phyloP scores from a whole-genome alignment of 2,113 vertebrate species.

The Pontoporia blainvillei region DNA sequence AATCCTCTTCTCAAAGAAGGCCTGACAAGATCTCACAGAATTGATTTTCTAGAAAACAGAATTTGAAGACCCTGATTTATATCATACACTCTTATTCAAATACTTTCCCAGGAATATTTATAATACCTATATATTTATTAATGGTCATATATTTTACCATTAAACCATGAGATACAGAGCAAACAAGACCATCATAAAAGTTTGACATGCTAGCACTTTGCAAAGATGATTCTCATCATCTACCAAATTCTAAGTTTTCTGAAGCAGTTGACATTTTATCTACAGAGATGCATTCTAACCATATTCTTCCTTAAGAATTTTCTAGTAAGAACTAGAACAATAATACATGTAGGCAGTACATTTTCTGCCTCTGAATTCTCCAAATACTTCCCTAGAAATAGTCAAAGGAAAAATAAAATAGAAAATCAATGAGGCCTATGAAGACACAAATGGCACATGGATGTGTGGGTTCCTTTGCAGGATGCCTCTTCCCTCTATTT shows the following conservation, averaged over 20 bases:
- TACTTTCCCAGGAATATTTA: background rate
- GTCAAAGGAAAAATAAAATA: background rate
- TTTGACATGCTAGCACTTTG: background rate
- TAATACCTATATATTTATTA: background rate
- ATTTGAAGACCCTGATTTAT: background rate
- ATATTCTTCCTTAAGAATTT: background rate
- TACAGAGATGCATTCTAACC: constrained; percentile 20
- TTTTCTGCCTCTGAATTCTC: background rate
- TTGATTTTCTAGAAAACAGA: background rate
- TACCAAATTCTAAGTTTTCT: background rate
- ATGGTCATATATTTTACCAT: background rate
- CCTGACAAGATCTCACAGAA: background rate
- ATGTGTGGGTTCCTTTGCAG: background rate
- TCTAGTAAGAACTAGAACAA: background rate
- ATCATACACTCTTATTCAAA: background rate
- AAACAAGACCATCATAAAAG: background rate
- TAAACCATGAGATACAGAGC: background rate
- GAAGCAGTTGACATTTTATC: background rate
- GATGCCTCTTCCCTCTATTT: background rate
- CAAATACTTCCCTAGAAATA: background rate
- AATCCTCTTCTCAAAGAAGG: background rate
- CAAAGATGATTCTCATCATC: background rate
- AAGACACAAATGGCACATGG: background rate
- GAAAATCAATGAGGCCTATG: background rate
- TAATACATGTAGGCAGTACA: background rate